Conservation (phyloP, 1,140 invertebrate genomes). For the Drosophila pallidifrons region DNA sequence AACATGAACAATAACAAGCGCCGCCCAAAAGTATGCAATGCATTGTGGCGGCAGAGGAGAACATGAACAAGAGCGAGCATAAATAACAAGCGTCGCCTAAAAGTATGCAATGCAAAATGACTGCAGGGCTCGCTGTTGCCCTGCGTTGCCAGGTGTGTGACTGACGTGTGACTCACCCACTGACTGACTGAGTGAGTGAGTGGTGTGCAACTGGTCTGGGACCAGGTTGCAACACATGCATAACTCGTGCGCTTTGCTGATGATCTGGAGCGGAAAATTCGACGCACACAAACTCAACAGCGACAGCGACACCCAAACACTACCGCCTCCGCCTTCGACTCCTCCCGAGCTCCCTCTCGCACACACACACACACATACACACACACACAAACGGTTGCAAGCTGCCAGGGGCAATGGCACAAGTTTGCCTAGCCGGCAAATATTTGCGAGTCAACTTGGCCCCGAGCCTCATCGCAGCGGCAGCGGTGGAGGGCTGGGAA, state of each 20-base stretch:
- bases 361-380: not conserved
- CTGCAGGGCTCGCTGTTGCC: conserved; percentile 25
- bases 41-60: not conserved
- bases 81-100: conserved; percentile 37
- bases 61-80: not conserved
- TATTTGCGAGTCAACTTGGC: conserved; percentile 65
- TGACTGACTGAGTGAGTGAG: not conserved
- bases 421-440: conserved; percentile 73
- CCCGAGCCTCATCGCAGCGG: conserved; percentile 2
- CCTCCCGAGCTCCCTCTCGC: not conserved
- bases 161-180: no score
- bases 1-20: conserved; percentile 4
- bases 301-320: conserved; percentile 1
- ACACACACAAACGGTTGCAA: not conserved
- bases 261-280: conserved; percentile 77
- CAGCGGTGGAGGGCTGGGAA: no score
- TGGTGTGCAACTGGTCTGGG: not conserved
- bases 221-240: not conserved
- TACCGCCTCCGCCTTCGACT: not conserved
- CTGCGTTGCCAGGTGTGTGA: conserved; percentile 15
- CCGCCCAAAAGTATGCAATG: conserved; percentile 65
- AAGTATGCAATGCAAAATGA: conserved; percentile 60
- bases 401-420: conserved; percentile 55
- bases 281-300: conserved; percentile 29
- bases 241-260: conserved; percentile 59